These are phyloP conservation scores for Hyperopisus bebe DNA, from an alignment of 2,113 vertebrate species.

Conservation along the genomic window DNA sequence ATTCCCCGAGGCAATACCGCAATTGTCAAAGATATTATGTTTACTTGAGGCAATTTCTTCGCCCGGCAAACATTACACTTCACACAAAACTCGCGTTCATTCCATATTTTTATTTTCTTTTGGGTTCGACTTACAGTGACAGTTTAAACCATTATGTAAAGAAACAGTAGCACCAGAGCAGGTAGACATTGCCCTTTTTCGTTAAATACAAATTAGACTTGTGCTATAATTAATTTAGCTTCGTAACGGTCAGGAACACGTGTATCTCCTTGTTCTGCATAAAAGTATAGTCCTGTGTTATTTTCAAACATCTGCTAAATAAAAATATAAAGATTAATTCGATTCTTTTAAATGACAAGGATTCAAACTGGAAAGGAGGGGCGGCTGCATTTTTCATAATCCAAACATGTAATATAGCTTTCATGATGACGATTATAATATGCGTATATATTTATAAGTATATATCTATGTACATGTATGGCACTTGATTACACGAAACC, in stretches of 20 bases:
- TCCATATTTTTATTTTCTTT: slow-evolving; percentile 57
- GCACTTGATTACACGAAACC: slow-evolving; percentile 74
- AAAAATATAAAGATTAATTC: slow-evolving; percentile 33
- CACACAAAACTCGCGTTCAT: slow-evolving; percentile 58
- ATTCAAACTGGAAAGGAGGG: slow-evolving; percentile 61
- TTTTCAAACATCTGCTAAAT: slow-evolving; percentile 52
- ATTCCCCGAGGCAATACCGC: background rate
- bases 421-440: slow-evolving; percentile 61
- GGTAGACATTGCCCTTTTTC: slow-evolving; percentile 54
- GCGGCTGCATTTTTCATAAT: slow-evolving; percentile 61
- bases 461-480: slow-evolving; percentile 65
- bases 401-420: slow-evolving; percentile 66
- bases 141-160: slow-evolving; percentile 50
- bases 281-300: slow-evolving; percentile 51
- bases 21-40: background rate
- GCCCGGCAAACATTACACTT: slow-evolving; percentile 51
- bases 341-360: slow-evolving; percentile 58
- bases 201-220: slow-evolving; percentile 54
- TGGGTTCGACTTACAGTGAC: slow-evolving; percentile 54
- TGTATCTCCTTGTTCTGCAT: slow-evolving; percentile 41
- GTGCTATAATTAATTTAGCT: slow-evolving; percentile 57
- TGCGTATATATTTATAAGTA: slow-evolving; percentile 56
- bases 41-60: background rate
- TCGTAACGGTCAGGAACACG: slow-evolving; percentile 45
- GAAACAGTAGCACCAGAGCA: slow-evolving; percentile 69